A percentile compares a stretch with the other conserved stretches of the same genome.
These are phyloP conservation scores for Zeugodacus cucurbitae DNA, from an alignment of 1,140 invertebrate species.

Conservation along the genomic window DNA sequence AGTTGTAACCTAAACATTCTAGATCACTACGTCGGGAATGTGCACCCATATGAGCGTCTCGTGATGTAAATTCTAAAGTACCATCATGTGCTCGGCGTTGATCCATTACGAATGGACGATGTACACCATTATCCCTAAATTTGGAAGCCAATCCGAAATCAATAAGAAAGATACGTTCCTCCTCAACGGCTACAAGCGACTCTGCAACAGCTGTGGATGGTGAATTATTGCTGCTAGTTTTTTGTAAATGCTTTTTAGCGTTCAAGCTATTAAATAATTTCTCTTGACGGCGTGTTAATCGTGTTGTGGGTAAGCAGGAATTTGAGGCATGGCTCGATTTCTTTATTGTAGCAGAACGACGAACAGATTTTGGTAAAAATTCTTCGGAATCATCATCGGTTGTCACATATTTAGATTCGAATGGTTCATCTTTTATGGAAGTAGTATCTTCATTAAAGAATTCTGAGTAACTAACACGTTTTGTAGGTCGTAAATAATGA, in stretches of 20 bases:
- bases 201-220: background rate
- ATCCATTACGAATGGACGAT: conserved; percentile 90
- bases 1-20: conserved; percentile 94
- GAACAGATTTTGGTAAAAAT: conserved; percentile 49
- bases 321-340: background rate
- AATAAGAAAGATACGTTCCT: conserved; percentile 85
- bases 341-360: conserved; percentile 44
- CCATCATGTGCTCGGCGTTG: conserved; percentile 94
- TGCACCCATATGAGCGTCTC: conserved; percentile 95
- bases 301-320: conserved; percentile 5
- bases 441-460: conserved; percentile 63
- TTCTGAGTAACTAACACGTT: conserved; percentile 61
- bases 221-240: background rate
- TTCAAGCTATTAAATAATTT: conserved; percentile 38
- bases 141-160: conserved; percentile 94
- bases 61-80: conserved; percentile 93
- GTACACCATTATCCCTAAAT: conserved; percentile 81
- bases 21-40: conserved; percentile 93
- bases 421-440: conserved; percentile 48
- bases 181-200: conserved; percentile 47
- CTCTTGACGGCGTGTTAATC: conserved; percentile 51
- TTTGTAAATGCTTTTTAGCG: background rate
- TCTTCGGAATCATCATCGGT: conserved; percentile 61
- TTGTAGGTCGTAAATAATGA: conserved; percentile 62
- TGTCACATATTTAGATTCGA: conserved; percentile 49